Percentiles rank a stretch among this genome's conserved stretches.
Conservation (phyloP, 1,140 invertebrate species). For the Zaprionus nigranus region DNA sequence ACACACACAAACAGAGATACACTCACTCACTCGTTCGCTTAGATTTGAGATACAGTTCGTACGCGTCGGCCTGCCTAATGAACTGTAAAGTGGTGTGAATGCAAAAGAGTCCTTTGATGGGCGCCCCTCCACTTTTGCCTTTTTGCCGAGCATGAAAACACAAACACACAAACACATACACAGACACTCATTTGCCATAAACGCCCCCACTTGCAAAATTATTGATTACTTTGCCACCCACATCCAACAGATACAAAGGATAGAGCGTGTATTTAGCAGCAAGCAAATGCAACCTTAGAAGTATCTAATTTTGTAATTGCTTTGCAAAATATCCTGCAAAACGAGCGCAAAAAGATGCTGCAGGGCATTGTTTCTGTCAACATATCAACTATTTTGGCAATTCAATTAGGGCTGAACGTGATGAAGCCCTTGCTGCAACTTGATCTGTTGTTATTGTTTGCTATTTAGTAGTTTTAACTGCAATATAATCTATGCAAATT, state of each 20-base stretch:
- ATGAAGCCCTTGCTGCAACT: not conserved
- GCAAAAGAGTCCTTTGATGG: conserved; percentile 70
- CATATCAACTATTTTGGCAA: conserved; percentile 23
- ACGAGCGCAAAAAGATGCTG: not conserved
- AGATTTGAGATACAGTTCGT: conserved; percentile 46
- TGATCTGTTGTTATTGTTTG: not conserved
- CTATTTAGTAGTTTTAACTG: not conserved
- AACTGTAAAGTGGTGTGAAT: conserved; percentile 78
- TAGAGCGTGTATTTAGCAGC: not conserved
- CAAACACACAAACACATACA: not conserved
- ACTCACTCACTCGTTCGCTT: conserved; percentile 29
- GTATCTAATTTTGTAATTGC: conserved; percentile 32
- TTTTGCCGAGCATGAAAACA: not conserved
- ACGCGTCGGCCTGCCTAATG: conserved; percentile 61
- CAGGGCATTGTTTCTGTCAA: conserved; percentile 1
- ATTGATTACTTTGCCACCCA: conserved; percentile 50
- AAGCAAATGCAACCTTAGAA: conserved; percentile 2
- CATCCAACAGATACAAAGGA: not conserved
- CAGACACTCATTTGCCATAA: conserved; percentile 1
- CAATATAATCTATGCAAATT: not conserved
- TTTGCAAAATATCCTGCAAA: conserved; percentile 20
- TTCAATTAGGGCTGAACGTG: conserved; percentile 9
- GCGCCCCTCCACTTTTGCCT: conserved; percentile 12
- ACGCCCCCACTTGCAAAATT: conserved; percentile 46
- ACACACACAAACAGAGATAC: conserved; percentile 10